A percentile compares a stretch with the other conserved stretches of the same genome.
Conservation (phyloP, 1,140 invertebrate species). For the Heliconius congener region DNA sequence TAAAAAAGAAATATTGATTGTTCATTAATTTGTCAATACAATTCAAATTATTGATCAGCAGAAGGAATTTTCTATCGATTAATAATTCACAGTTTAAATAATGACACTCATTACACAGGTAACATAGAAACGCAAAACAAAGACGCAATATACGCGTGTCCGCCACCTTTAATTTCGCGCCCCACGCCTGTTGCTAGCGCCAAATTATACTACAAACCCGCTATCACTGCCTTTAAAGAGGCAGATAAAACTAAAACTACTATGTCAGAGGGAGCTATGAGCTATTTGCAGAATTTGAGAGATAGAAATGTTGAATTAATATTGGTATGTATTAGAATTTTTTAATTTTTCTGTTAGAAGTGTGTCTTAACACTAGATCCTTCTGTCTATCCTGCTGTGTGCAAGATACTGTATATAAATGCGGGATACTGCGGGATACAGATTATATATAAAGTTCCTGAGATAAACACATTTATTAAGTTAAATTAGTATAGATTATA, state of each 20-base stretch:
- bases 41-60: too few species aligned
- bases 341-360: not conserved
- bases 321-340: conserved; percentile 45
- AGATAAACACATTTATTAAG: too few species aligned
- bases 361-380: too few species aligned
- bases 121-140: conserved; percentile 47
- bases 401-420: too few species aligned
- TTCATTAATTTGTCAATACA: too few species aligned
- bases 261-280: conserved; percentile 40
- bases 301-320: conserved; percentile 45
- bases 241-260: not conserved
- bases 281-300: conserved; percentile 50
- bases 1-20: too few species aligned
- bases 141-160: conserved; percentile 55
- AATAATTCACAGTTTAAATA: not conserved
- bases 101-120: conserved; percentile 43
- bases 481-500: not conserved
- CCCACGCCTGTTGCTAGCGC: not conserved
- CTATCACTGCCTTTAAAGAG: not conserved
- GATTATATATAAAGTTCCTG: too few species aligned
- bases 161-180: conserved; percentile 17
- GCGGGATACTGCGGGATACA: too few species aligned
- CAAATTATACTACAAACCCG: not conserved
- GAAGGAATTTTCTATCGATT: too few species aligned
- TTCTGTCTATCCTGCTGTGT: too few species aligned